A percentile compares a stretch with the other conserved stretches of the same genome.
These are phyloP conservation scores for Oostethus manadensis DNA, from an alignment of 2,113 vertebrate species.

Conservation along the genomic window DNA sequence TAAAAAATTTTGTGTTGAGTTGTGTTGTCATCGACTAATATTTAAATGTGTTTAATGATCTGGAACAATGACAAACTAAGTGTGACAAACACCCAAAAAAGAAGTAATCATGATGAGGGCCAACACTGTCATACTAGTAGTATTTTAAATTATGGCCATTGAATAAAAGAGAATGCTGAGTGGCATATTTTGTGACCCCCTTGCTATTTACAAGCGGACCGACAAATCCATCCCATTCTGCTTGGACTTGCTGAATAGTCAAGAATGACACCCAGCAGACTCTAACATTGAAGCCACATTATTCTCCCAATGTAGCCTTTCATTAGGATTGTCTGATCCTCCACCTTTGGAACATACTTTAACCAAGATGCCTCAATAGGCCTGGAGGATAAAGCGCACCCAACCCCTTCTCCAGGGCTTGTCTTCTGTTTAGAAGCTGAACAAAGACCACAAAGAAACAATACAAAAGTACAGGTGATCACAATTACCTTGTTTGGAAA, in stretches of 20 bases:
- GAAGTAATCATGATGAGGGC: no score
- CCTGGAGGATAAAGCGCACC: constrained; percentile 20
- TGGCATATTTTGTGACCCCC: no score
- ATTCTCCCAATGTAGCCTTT: constrained; percentile 57
- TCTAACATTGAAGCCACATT: constrained; percentile 55
- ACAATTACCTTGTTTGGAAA: constrained; percentile 3
- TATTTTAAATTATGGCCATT: no score
- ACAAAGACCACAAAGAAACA: constrained; percentile 7
- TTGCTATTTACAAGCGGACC: no score
- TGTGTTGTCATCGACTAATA: no score
- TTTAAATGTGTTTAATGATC: no score
- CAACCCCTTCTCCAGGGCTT: background rate
- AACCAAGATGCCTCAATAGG: constrained; percentile 21
- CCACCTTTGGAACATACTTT: constrained; percentile 48
- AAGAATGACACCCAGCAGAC: constrained; percentile 56
- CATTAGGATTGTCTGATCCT: constrained; percentile 62
- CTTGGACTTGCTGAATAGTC: constrained; percentile 50
- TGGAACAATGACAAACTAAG: no score
- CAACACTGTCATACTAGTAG: no score
- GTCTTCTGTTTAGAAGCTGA: background rate
- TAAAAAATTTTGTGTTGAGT: no score
- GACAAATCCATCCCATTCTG: constrained; percentile 32
- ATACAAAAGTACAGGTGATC: background rate
- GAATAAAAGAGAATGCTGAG: background rate
- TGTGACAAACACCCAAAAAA: no score